A percentile compares a stretch with the other conserved stretches of the same genome.
phyloP scores from a whole-genome alignment of 2,888 invertebrate genomes.

The Epiblema foenella region DNA sequence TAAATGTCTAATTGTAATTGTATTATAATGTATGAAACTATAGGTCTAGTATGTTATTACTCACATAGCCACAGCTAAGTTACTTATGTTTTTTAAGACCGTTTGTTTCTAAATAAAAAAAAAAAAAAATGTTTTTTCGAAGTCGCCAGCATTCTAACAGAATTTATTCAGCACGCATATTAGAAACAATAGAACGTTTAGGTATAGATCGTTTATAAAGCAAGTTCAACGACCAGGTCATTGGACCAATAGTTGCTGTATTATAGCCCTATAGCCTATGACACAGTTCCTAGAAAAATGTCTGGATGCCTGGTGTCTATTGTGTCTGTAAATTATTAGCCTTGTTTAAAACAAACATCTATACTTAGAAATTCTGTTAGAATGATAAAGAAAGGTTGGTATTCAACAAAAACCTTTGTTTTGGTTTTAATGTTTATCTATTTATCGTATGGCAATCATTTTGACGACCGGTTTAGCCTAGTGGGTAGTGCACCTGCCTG shows the following conservation, averaged over 20 bases:
- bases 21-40: too few relatives aligned
- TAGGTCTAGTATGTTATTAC: too few relatives aligned
- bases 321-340: not conserved
- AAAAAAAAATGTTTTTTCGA: too few relatives aligned
- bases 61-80: too few relatives aligned
- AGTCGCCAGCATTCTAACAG: constrained; percentile 28
- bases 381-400: not conserved
- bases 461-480: too few relatives aligned
- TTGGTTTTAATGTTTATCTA: too few relatives aligned
- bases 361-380: not conserved
- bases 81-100: too few relatives aligned
- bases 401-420: too few relatives aligned
- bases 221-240: constrained; percentile 43
- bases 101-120: too few relatives aligned
- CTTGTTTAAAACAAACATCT: not conserved
- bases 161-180: constrained; percentile 48
- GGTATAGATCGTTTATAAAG: constrained; percentile 33
- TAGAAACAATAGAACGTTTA: constrained; percentile 50
- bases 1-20: too few relatives aligned
- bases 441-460: too few relatives aligned
- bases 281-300: constrained; percentile 22
- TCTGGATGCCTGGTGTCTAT: constrained; percentile 10
- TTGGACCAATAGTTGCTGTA: constrained; percentile 21
- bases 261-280: constrained; percentile 1
- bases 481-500: too few relatives aligned